Evolutionary conservation across 1,140 invertebrate species (phyloP).

Genomic region (Ruditapes philippinarum): DNA sequence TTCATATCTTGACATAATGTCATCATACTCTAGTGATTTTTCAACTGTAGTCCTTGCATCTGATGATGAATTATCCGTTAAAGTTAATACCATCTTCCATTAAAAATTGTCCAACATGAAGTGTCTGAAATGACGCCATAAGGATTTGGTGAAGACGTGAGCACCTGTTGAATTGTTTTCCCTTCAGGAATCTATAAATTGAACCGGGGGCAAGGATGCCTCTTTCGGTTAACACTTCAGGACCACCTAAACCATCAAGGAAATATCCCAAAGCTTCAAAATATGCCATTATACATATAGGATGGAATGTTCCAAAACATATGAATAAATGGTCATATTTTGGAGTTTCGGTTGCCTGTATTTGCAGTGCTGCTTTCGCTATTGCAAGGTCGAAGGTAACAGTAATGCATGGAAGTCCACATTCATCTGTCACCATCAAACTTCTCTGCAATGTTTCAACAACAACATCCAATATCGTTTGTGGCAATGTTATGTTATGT

Average conservation of each 20-base stretch:
- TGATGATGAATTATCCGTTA: neutral
- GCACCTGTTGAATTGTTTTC: constrained; percentile 87
- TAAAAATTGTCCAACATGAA: neutral
- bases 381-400: constrained; percentile 86
- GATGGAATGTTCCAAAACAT: constrained; percentile 87
- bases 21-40: neutral
- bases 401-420: constrained; percentile 5
- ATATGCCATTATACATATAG: constrained; percentile 87
- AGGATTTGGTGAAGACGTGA: constrained; percentile 87
- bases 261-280: constrained; percentile 87
- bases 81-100: neutral
- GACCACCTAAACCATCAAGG: constrained; percentile 86
- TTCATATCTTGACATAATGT: neutral
- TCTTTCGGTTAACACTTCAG: constrained; percentile 85
- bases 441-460: neutral
- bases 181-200: constrained; percentile 84
- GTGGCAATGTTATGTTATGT: neutral
- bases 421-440: neutral
- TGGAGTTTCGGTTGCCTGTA: constrained; percentile 82
- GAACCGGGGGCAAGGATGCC: constrained; percentile 86
- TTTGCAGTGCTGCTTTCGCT: constrained; percentile 85
- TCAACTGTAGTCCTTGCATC: neutral
- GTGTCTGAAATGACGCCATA: constrained; percentile 76
- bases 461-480: neutral
- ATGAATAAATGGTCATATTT: constrained; percentile 87